These are phyloP conservation scores for Holothuria glaberrima DNA, from an alignment of 35 echinoderm and acorn worm species.

Conservation along the genomic window DNA sequence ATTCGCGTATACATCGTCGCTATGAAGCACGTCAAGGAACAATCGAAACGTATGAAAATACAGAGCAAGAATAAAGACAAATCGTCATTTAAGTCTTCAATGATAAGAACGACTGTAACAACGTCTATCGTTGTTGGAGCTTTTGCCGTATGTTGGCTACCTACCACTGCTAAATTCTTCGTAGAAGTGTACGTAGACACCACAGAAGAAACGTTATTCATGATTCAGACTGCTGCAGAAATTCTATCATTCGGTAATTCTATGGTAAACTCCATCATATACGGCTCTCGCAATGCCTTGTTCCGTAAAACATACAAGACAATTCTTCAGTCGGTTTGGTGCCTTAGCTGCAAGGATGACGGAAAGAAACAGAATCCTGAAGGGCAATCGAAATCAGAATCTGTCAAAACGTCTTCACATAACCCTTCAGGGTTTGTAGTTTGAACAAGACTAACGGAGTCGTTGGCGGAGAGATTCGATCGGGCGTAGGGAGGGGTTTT, in stretches of 20 bases:
- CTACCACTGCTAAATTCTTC: conserved; percentile 27
- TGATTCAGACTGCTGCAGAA: conserved; percentile 18
- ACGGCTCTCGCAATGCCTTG: background rate
- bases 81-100: background rate
- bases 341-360: background rate
- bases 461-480: too few species aligned
- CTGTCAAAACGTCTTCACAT: too few species aligned
- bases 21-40: background rate
- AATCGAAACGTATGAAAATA: background rate
- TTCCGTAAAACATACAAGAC: conserved; percentile 4
- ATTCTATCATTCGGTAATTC: conserved; percentile 36
- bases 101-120: conserved; percentile 29
- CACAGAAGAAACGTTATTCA: background rate
- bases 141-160: conserved; percentile 29
- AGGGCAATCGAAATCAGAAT: too few species aligned
- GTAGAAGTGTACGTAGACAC: background rate
- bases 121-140: conserved; percentile 30
- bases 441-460: too few species aligned
- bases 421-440: too few species aligned
- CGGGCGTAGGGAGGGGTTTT: too few species aligned
- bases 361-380: too few species aligned
- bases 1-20: conserved; percentile 9
- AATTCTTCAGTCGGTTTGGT: background rate
- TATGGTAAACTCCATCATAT: conserved; percentile 41
- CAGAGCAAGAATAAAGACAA: background rate